Evolutionary conservation across 2,797 vertebrate genomes (phyloP).

Genomic region (Knipowitschia caucasica): DNA sequence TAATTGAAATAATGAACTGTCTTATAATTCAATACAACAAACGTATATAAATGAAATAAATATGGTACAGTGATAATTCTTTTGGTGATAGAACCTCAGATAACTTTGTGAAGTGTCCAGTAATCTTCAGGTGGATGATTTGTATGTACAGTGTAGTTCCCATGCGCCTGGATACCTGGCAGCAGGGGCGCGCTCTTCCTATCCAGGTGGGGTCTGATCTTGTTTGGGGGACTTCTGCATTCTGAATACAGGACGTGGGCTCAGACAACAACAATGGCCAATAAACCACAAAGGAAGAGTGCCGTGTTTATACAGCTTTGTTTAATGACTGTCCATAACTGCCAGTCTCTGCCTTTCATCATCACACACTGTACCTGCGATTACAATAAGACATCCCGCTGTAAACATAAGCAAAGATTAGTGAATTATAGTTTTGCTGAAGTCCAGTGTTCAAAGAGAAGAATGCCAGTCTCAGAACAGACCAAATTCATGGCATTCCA

Average conservation of each 20-base stretch:
- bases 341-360: conserved; percentile 51
- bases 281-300: conserved; percentile 73
- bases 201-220: conserved; percentile 78
- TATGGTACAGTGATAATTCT: background rate
- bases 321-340: conserved; percentile 61
- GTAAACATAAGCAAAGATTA: conserved; percentile 32
- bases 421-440: conserved; percentile 43
- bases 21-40: background rate
- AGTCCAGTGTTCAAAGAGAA: conserved; percentile 35
- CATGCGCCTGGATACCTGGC: conserved; percentile 64
- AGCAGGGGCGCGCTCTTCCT: conserved; percentile 64
- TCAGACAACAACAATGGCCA: conserved; percentile 73
- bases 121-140: conserved; percentile 52
- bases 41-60: background rate
- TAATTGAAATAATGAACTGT: too few species aligned
- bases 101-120: too few species aligned
- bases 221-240: conserved; percentile 71
- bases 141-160: conserved; percentile 52
- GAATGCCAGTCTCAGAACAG: conserved; percentile 42
- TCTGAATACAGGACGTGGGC: conserved; percentile 71
- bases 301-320: conserved; percentile 65
- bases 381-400: conserved; percentile 47
- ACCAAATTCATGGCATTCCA: conserved; percentile 69
- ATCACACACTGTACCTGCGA: conserved; percentile 24
- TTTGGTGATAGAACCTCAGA: too few species aligned